phyloP scores from a whole-genome alignment of 2,888 invertebrate species.

The Acanthosepion pharaonis region DNA sequence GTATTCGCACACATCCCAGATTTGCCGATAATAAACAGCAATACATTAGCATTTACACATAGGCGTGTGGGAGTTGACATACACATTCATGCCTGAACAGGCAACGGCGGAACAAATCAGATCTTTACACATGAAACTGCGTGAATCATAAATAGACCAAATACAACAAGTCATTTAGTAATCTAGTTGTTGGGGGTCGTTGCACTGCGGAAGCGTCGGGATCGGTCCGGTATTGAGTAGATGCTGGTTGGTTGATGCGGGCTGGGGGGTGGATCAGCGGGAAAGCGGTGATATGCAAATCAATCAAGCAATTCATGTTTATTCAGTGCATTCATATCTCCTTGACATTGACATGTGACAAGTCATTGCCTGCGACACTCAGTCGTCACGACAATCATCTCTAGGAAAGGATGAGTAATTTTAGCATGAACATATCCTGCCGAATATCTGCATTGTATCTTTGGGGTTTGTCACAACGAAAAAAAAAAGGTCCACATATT shows the following conservation, averaged over 20 bases:
- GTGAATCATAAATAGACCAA: neutral
- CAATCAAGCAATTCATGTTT: neutral
- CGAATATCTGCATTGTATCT: too few relatives aligned
- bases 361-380: too few relatives aligned
- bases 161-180: neutral
- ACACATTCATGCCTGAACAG: too few relatives aligned
- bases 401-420: too few relatives aligned
- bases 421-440: too few relatives aligned
- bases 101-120: neutral
- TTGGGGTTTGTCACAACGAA: too few relatives aligned
- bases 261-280: rapidly evolving
- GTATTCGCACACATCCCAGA: too few relatives aligned
- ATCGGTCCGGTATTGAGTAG: neutral
- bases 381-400: too few relatives aligned
- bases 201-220: neutral
- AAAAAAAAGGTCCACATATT: too few relatives aligned
- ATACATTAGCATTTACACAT: too few relatives aligned
- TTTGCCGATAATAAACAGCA: too few relatives aligned
- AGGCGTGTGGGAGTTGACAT: too few relatives aligned
- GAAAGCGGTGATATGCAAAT: neutral
- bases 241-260: neutral
- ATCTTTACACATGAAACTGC: neutral
- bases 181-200: neutral
- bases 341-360: neutral
- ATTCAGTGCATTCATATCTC: neutral